Percentiles rank a stretch among this genome's conserved stretches.
These are phyloP conservation scores for Thecocarcelia acutangulata DNA, from an alignment of 2,888 invertebrate genomes.

Conservation along the genomic window DNA sequence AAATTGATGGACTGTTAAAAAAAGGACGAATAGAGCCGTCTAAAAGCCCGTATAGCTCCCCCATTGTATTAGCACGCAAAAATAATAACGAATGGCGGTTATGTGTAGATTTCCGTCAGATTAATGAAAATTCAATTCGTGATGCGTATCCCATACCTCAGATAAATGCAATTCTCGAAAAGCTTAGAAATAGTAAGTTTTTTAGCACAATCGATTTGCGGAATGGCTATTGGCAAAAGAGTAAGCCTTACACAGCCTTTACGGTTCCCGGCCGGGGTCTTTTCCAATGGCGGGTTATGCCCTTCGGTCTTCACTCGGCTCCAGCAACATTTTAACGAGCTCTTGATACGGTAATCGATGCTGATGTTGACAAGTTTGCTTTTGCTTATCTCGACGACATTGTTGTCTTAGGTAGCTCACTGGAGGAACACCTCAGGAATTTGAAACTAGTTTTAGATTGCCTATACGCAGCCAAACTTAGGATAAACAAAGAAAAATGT, in stretches of 20 bases:
- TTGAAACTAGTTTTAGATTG: slow-evolving; percentile 41
- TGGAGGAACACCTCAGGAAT: slow-evolving; percentile 39
- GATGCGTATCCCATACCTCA: too few relatives aligned
- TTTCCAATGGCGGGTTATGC: too few relatives aligned
- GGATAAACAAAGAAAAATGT: slow-evolving; percentile 46
- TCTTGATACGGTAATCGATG: slow-evolving; percentile 40
- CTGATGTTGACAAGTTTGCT: slow-evolving; percentile 36
- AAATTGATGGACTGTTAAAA: slow-evolving; percentile 23
- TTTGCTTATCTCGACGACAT: too few relatives aligned
- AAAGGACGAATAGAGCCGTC: slow-evolving; percentile 40
- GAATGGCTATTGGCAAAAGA: too few relatives aligned
- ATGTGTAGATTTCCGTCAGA: slow-evolving; percentile 16
- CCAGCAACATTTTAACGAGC: slow-evolving; percentile 13
- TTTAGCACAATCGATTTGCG: too few relatives aligned
- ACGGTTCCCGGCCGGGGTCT: too few relatives aligned
- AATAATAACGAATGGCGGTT: slow-evolving; percentile 45
- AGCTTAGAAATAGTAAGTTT: too few relatives aligned
- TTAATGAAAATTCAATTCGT: too few relatives aligned
- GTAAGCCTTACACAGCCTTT: too few relatives aligned
- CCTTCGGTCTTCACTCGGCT: slow-evolving; percentile 42
- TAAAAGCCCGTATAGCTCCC: slow-evolving; percentile 37
- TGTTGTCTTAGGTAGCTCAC: slow-evolving; percentile 18
- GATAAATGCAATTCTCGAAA: too few relatives aligned
- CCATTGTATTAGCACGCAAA: slow-evolving; percentile 32
- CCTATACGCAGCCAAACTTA: slow-evolving; percentile 29